Conservation (phyloP, 2,113 vertebrate species). For the Hypomesus transpacificus region DNA sequence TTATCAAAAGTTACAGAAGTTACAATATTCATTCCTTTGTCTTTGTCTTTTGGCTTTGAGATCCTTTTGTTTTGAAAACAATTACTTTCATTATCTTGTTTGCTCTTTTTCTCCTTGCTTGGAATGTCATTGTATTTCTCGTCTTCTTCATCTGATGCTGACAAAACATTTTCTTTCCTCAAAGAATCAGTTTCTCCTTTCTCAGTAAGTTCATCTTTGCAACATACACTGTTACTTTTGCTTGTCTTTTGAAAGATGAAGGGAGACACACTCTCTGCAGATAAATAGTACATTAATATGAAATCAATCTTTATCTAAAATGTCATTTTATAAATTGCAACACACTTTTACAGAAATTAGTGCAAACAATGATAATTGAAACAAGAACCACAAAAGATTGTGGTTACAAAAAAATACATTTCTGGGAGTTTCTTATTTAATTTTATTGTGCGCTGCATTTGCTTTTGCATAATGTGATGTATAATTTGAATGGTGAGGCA, state of each 20-base stretch:
- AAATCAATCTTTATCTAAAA: too few relatives aligned
- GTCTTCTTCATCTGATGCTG: slow-evolving; percentile 57
- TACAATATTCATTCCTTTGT: slow-evolving; percentile 55
- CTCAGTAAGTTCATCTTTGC: slow-evolving; percentile 50
- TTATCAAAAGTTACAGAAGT: slow-evolving; percentile 68
- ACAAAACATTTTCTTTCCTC: slow-evolving; percentile 47
- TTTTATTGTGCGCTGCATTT: too few relatives aligned
- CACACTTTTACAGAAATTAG: too few relatives aligned
- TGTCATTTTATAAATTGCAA: too few relatives aligned
- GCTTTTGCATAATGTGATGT: too few relatives aligned
- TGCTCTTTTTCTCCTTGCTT: slow-evolving; percentile 50
- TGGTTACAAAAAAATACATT: too few relatives aligned
- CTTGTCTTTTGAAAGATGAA: slow-evolving; percentile 47
- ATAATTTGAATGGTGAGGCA: too few relatives aligned
- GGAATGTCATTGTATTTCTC: slow-evolving; percentile 41
- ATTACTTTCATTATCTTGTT: slow-evolving; percentile 46
- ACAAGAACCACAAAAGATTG: too few relatives aligned
- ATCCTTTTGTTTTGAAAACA: slow-evolving; percentile 55
- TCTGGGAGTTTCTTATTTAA: too few relatives aligned
- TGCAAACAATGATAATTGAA: too few relatives aligned
- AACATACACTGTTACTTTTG: slow-evolving; percentile 38
- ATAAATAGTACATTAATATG: slow-evolving; percentile 14
- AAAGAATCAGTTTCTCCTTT: slow-evolving; percentile 57
- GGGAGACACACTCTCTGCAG: slow-evolving; percentile 56
- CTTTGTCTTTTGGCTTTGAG: slow-evolving; percentile 35